Conservation (phyloP, 2,113 vertebrate genomes). For the Microtus montanus region DNA sequence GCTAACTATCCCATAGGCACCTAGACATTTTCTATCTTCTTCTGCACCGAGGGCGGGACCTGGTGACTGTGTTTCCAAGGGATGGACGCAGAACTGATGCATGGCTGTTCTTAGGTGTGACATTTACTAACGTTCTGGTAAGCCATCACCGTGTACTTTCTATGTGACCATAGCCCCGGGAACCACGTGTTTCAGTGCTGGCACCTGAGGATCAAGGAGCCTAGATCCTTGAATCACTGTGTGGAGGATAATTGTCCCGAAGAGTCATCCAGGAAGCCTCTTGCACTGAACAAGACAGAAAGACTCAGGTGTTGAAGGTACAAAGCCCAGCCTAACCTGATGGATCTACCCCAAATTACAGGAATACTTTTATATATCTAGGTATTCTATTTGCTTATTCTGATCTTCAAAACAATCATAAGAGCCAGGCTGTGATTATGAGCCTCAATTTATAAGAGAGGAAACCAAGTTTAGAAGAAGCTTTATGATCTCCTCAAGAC, state of each 20-base stretch:
- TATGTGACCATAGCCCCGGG: neutral
- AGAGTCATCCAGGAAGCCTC: neutral
- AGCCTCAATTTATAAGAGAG: conserved; percentile 41
- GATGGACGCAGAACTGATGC: neutral
- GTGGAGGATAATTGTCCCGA: neutral
- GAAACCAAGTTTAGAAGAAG: conserved; percentile 47
- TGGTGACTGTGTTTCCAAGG: neutral
- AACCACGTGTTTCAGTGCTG: neutral
- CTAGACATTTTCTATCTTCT: neutral
- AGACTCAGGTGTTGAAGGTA: neutral
- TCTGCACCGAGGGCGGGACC: neutral
- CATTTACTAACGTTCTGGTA: neutral
- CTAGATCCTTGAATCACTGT: neutral
- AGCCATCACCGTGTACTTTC: neutral
- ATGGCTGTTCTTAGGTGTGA: neutral
- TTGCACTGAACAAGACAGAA: neutral
- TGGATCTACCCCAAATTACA: neutral
- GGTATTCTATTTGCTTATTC: neutral
- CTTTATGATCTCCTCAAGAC: conserved; percentile 57
- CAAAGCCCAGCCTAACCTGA: neutral
- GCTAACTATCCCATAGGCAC: neutral
- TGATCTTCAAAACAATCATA: neutral
- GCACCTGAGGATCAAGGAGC: neutral
- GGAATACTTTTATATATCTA: neutral
- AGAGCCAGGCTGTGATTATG: neutral